Evolutionary conservation across 2,113 vertebrate species (phyloP).

Genomic region (Passer montanus): DNA sequence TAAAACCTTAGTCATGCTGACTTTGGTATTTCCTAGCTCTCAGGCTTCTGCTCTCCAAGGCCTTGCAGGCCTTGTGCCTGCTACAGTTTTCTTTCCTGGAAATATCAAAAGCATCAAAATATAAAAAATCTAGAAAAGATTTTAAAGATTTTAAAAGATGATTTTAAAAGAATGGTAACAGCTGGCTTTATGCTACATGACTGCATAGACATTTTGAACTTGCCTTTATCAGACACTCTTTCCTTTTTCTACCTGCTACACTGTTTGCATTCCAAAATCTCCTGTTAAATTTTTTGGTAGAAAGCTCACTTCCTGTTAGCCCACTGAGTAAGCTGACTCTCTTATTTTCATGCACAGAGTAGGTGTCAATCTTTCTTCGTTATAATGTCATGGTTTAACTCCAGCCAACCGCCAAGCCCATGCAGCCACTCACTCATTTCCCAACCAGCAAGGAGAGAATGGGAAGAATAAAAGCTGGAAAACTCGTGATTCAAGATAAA

Average conservation of each 20-base stretch:
- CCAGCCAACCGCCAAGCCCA: background rate
- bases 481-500: background rate
- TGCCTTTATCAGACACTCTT: background rate
- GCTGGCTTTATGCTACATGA: background rate
- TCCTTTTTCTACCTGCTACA: background rate
- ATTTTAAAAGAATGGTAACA: background rate
- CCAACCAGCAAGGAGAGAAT: background rate
- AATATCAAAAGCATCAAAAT: background rate
- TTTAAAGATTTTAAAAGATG: background rate
- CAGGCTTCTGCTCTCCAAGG: too few relatives aligned
- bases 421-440: background rate
- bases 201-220: background rate
- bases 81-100: background rate
- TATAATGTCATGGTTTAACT: background rate
- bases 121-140: background rate
- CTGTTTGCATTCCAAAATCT: background rate
- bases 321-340: background rate
- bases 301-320: background rate
- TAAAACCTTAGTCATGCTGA: too few relatives aligned
- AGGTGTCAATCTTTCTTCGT: background rate
- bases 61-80: too few relatives aligned
- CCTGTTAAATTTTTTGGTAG: background rate
- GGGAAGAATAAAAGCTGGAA: background rate
- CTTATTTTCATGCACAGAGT: background rate
- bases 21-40: too few relatives aligned